phyloP scores from a whole-genome alignment of 2,888 invertebrate species.

The Sarcophaga caerulescens region DNA sequence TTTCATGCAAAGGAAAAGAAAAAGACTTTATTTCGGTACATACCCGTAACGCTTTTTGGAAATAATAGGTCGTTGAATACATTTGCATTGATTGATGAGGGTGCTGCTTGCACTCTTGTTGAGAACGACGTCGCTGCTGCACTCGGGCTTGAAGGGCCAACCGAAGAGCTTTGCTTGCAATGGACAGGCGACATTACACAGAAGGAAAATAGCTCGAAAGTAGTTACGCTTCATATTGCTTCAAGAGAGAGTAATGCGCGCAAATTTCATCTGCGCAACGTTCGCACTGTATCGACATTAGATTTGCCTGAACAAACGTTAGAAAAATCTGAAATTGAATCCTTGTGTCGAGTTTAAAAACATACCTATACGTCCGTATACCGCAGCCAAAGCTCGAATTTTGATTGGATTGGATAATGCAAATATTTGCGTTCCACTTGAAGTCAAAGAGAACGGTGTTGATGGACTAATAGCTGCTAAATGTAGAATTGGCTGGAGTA shows the following conservation, averaged over 20 bases:
- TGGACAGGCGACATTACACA: slow-evolving; percentile 68
- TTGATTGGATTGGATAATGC: slow-evolving; percentile 52
- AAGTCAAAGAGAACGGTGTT: slow-evolving; percentile 39
- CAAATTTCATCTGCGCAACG: too few species aligned
- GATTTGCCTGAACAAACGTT: slow-evolving; percentile 10
- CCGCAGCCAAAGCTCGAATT: slow-evolving; percentile 42
- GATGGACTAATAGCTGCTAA: slow-evolving; percentile 50
- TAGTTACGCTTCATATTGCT: too few species aligned
- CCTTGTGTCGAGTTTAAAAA: slow-evolving; percentile 44
- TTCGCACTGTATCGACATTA: too few species aligned
- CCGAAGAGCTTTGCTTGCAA: slow-evolving; percentile 52
- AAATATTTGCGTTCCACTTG: slow-evolving; percentile 55
- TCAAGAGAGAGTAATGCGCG: too few species aligned
- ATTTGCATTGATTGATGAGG: slow-evolving; percentile 63
- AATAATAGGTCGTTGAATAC: slow-evolving; percentile 49
- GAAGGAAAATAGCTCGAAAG: not conserved
- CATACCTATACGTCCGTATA: slow-evolving; percentile 50
- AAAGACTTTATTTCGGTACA: not conserved
- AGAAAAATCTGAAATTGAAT: slow-evolving; percentile 5
- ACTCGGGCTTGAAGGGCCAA: slow-evolving; percentile 51
- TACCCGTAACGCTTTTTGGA: slow-evolving; percentile 14
- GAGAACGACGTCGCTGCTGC: slow-evolving; percentile 50
- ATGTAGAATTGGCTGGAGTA: slow-evolving; percentile 62
- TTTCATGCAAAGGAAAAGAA: slow-evolving; percentile 13
- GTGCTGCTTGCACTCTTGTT: slow-evolving; percentile 59